Conservation (phyloP, 2,888 invertebrate species). For the Lithophane leautieri region DNA sequence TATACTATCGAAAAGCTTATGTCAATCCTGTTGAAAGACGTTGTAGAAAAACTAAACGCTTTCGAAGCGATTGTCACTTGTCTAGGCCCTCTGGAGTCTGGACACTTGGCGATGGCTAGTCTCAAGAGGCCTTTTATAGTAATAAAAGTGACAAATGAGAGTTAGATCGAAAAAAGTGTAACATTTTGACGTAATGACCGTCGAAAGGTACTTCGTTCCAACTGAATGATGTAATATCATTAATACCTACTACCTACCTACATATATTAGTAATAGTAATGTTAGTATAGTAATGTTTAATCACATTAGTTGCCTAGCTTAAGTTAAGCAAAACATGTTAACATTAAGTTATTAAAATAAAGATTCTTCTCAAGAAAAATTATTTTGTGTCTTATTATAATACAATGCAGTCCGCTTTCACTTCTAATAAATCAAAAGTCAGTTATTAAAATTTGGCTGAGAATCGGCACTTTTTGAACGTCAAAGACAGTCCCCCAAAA, state of each 20-base stretch:
- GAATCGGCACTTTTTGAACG: neutral
- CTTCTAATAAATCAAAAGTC: neutral
- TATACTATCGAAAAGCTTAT: too few species aligned
- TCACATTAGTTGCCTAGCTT: neutral
- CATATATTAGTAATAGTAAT: too few species aligned
- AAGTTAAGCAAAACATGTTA: constrained; percentile 9
- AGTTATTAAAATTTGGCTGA: neutral
- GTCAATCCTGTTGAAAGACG: too few species aligned
- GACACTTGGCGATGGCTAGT: too few species aligned
- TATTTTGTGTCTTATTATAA: constrained; percentile 14
- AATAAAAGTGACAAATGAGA: neutral
- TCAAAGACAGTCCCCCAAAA: neutral
- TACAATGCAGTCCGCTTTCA: neutral
- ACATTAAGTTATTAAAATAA: constrained; percentile 20
- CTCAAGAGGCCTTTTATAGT: too few species aligned
- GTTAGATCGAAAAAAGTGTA: neutral
- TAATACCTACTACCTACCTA: neutral
- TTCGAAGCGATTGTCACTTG: too few species aligned
- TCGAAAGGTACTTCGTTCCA: neutral
- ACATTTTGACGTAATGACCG: neutral
- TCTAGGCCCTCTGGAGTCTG: neutral
- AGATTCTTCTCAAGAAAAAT: neutral
- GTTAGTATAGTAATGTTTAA: too few species aligned
- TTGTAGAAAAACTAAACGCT: too few species aligned
- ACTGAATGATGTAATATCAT: neutral